phyloP scores from a whole-genome alignment of 2,113 vertebrate genomes.

The Tursiops truncatus region DNA sequence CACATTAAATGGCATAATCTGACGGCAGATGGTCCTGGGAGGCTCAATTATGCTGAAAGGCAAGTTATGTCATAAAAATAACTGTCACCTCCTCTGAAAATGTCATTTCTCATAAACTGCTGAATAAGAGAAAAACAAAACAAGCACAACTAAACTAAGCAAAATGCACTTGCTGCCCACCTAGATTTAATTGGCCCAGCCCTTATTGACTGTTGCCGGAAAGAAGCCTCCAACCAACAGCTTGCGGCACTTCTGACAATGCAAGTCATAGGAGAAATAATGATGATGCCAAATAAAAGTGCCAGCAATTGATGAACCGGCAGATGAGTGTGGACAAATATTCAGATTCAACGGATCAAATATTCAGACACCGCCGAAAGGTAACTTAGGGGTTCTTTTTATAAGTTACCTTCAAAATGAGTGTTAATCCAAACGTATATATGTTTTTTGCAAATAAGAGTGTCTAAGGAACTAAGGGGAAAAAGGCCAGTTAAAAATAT shows the following conservation, averaged over 20 bases:
- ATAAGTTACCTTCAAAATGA: neutral
- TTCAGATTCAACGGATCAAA: neutral
- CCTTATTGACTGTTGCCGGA: neutral
- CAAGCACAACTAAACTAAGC: neutral
- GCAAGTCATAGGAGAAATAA: neutral
- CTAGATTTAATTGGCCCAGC: neutral
- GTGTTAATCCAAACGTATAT: neutral
- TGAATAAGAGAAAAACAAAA: neutral
- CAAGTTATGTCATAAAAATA: slow-evolving; percentile 17
- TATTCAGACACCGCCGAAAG: neutral
- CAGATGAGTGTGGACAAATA: neutral
- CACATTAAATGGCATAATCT: neutral
- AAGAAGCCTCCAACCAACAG: neutral
- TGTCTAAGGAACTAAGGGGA: neutral
- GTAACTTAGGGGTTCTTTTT: neutral
- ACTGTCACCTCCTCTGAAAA: neutral
- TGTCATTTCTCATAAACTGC: neutral
- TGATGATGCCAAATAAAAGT: neutral
- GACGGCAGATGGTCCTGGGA: neutral
- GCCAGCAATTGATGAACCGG: neutral
- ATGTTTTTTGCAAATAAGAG: neutral
- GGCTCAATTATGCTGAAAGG: neutral
- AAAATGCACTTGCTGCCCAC: neutral
- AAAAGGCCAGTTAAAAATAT: neutral
- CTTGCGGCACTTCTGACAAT: neutral